Base-by-base conservation (phyloP, 2,113 vertebrate genomes). In the Maccullochella peelii region DNA sequence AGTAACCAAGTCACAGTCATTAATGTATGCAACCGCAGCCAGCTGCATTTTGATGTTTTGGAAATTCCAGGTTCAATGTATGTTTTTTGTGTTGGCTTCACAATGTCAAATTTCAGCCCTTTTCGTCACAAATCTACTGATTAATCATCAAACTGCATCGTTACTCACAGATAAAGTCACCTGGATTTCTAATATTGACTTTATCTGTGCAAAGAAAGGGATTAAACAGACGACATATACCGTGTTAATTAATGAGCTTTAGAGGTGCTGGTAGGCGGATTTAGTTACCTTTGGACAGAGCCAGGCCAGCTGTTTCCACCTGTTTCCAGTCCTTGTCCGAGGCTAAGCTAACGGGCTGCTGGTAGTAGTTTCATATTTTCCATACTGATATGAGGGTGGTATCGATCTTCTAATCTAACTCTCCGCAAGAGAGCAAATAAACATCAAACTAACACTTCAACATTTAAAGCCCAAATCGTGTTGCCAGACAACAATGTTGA, bases 41-140 rank as follows among this genome's bases (percentile, higher is more conserved):
- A 61, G 57, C 18, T 82, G 44, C 62, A 7, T 55, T 16, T 40
- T 23, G n/a, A 36, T 67, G 36, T 57, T 58, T 86, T 63, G 30
- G 21, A 68, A 33, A 68, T 14, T n/a, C 15, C 8, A 27, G 49
- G 6, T 25, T 73, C 6, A 49, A 0, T 36, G 40, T 18, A 2
- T 42, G 23, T 14, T 36, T 12, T 23, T 5, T 38, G 15, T 38
- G 23, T 40, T 7, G 1, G 30, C 38, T 6, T 67, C 10, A 65
- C 12, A 47, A 4, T 21, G 6, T 66, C 23, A 63, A 18, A 57
- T 63, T 42, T 25, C 38, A 66, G 23, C 30, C 38, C 20, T 66
- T 11, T 42, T 55, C 18, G 30, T 10, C 14, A 12, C 23, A 20
- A 27, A 20, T 12, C 20, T 49, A 20, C 44, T 14, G 18, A n/a